Base-by-base conservation (phyloP, 2,113 vertebrate species). In the Variabilichromis moorii region DNA sequence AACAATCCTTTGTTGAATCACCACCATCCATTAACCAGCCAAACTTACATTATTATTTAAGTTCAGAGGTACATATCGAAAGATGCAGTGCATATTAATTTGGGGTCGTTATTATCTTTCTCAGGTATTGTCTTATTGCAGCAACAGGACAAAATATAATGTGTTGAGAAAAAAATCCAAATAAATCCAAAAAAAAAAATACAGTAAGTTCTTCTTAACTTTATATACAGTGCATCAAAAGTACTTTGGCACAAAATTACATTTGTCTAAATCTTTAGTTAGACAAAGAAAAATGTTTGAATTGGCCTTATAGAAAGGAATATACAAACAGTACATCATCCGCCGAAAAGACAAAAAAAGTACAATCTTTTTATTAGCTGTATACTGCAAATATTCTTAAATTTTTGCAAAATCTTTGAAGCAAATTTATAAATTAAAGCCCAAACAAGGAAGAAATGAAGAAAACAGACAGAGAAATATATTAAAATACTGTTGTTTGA, bases 401-500 rank as follows among this genome's bases (percentile, higher is more conserved):
- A 40, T 51, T 14, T 11, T 7, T 81, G 11, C 17, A 87, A 47
- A 37, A 37, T 4, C 53, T 11, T 54, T 16, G 9, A 83, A 47
- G 10, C 11, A 11, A 28, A 40, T 9, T 50, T 17, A 14, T 82
- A 82, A 40, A 79, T 54, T 21, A 37, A 73, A 81, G 31, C 26
- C 24, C 2, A 55, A 57, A 55, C 6, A 1, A 47, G 11, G 9
- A 53, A 45, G 11, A 87, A 50, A n/a, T 63, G 4, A 66, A 17
- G 19, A 47, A 73, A 57, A 78, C 26, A 57, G 35, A 40, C 83
- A 84, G 37, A 47, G 14, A 83, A 33, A 94, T 40, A 17, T 16
- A 81, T 63, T 16, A 5, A 93, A 93, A 92, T 93, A 91, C 91
- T 93, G 88, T 50, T 88, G n/a, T 80, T 86, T 13, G 3, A 80